phyloP scores from a whole-genome alignment of 2,113 vertebrate genomes.

The Oncorhynchus clarkii region DNA sequence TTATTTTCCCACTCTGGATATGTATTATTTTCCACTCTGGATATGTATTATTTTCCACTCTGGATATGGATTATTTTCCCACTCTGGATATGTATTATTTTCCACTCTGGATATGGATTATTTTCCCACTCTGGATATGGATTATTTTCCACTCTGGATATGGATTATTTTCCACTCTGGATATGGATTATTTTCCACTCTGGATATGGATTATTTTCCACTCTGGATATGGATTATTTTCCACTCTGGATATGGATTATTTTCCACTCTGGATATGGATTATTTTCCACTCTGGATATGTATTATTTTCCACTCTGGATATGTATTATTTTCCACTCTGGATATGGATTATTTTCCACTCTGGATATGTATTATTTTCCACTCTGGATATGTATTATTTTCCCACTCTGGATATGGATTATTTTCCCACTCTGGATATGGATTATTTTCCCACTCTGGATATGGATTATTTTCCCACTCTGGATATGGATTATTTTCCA shows the following conservation, averaged over 20 bases:
- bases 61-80: constrained; percentile 7
- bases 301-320: constrained; percentile 17
- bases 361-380: constrained; percentile 8
- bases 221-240: constrained; percentile 33
- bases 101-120: background rate
- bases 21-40: constrained; percentile 5
- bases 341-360: constrained; percentile 10
- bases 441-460: constrained; percentile 10
- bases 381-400: constrained; percentile 8
- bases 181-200: constrained; percentile 11
- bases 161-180: constrained; percentile 10
- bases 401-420: background rate
- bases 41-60: constrained; percentile 9
- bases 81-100: constrained; percentile 9
- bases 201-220: constrained; percentile 10
- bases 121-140: constrained; percentile 2
- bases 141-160: constrained; percentile 8
- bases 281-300: constrained; percentile 10
- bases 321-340: constrained; percentile 25
- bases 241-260: background rate
- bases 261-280: background rate
- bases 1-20: constrained; percentile 8
- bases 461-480: constrained; percentile 6
- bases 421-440: constrained; percentile 5
- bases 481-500: constrained; percentile 11